Evolutionary conservation across 2,113 vertebrate species (phyloP).

Genomic region (Motacilla alba): DNA sequence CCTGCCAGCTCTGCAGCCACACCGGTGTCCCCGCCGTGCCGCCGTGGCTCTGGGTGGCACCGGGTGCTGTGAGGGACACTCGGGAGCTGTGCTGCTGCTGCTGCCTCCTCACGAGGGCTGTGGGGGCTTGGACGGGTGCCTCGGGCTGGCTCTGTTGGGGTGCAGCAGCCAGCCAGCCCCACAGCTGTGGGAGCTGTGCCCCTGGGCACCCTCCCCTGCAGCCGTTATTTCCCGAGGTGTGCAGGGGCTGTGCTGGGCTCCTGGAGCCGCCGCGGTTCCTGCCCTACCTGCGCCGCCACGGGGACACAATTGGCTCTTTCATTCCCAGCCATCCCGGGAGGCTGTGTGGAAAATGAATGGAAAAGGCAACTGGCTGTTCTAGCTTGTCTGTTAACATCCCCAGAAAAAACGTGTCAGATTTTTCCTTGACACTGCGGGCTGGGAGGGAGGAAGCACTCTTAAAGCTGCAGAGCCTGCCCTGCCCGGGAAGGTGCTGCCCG

Average conservation of each 20-base stretch:
- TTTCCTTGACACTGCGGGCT: conserved; percentile 28
- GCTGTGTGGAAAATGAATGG: conserved; percentile 54
- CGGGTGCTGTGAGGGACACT: fast-evolving
- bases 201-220: background rate
- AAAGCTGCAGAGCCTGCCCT: background rate
- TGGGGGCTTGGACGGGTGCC: fast-evolving
- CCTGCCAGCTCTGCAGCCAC: background rate
- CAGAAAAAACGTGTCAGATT: conserved; percentile 60
- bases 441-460: conserved; percentile 46
- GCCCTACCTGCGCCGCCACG: conserved; percentile 12
- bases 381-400: background rate
- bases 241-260: background rate
- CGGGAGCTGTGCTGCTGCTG: fast-evolving
- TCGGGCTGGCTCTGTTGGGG: background rate
- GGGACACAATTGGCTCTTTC: conserved; percentile 45
- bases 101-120: fast-evolving
- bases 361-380: conserved; percentile 62
- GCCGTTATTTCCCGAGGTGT: background rate
- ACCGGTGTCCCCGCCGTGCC: fast-evolving
- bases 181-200: background rate
- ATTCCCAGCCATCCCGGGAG: conserved; percentile 1
- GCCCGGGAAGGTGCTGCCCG: background rate
- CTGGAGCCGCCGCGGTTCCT: background rate
- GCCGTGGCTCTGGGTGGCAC: background rate
- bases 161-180: background rate